These are phyloP conservation scores for Lypha dubia DNA, from an alignment of 2,888 invertebrate species.

Conservation along the genomic window DNA sequence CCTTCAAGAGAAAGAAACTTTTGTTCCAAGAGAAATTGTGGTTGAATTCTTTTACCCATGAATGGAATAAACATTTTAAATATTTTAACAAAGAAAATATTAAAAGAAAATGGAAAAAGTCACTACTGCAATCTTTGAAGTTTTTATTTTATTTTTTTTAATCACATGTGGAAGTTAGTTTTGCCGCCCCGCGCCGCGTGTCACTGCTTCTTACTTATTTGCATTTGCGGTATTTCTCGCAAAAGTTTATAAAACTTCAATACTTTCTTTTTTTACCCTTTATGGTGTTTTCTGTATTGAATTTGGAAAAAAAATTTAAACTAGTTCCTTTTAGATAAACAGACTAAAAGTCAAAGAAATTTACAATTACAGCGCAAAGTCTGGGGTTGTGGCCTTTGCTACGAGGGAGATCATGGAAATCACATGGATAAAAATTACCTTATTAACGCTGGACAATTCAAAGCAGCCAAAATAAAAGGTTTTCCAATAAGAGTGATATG, in stretches of 20 bases:
- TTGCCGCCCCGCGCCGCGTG: too few relatives aligned
- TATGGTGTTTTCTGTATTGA: constrained; percentile 15
- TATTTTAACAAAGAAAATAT: not conserved
- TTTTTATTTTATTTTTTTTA: not conserved
- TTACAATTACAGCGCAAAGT: not conserved
- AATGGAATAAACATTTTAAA: not conserved
- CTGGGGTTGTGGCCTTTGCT: not conserved
- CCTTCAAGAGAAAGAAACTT: too few relatives aligned
- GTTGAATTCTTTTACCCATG: not conserved
- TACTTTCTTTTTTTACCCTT: constrained; percentile 40
- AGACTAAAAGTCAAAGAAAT: constrained; percentile 20
- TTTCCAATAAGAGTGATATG: too few relatives aligned
- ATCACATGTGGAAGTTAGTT: not conserved
- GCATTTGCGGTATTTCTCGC: too few relatives aligned
- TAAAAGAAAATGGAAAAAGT: not conserved
- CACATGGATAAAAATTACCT: not conserved
- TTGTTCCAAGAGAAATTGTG: too few relatives aligned
- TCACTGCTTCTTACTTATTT: too few relatives aligned
- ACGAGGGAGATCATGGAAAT: not conserved
- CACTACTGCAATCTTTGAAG: constrained; percentile 15
- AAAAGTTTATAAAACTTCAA: constrained; percentile 5
- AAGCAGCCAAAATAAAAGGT: too few relatives aligned
- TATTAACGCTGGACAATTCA: not conserved
- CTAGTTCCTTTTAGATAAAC: constrained; percentile 43
- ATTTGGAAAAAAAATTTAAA: constrained; percentile 11